Base-by-base conservation (phyloP, 35 echinoderm and acorn worm species). In the Acanthaster planci region DNA sequence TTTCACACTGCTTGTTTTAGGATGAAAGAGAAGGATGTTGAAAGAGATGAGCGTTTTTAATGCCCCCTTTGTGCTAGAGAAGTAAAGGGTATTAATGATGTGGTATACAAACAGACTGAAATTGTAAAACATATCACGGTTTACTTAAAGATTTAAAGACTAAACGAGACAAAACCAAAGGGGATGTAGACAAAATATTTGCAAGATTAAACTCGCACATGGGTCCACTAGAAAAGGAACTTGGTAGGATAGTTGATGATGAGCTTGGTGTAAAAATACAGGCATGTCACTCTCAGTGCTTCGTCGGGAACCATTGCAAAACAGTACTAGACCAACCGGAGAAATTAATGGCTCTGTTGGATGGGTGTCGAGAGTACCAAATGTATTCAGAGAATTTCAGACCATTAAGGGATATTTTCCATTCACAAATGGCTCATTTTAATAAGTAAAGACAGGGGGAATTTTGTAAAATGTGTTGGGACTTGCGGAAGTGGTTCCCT, bases 251-350 rank as follows among this genome's bases (percentile, higher is more conserved):
- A 8, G 16, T 38, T 15, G 76, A 82, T 47, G 80, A 58, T 4
- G 52, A 35, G 8, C 23, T 50, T 8, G 19, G n/a, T 5, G 53
- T 82, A 19, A 54, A 90, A 47, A 84, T 72, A 14, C 79, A 89
- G 83, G 87, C 87, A 21, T 89, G 83, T 38, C 87, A 84, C 19
- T 89, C 87, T 9, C 80, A 89, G 29, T 90, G 88, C 27, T 90
- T 90, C 84, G 81, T 90, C 8, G 81, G 88, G 0, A 90, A 90
- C 52, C 88, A 84, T 44, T 90, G 88, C 64, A 64, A 84, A 55
- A 57, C 76, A 27, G 84, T 84, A 4, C 23, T 90, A 0, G 55
- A 14, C 27, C 29, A 57, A 1, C 23, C 59, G 0, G 5, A 67
- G 23, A 67, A 4, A 47, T 12, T 47, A 12, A 47, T 47, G 42